These are phyloP conservation scores for Axis porcinus DNA, from an alignment of 2,113 vertebrate species.

Conservation along the genomic window DNA sequence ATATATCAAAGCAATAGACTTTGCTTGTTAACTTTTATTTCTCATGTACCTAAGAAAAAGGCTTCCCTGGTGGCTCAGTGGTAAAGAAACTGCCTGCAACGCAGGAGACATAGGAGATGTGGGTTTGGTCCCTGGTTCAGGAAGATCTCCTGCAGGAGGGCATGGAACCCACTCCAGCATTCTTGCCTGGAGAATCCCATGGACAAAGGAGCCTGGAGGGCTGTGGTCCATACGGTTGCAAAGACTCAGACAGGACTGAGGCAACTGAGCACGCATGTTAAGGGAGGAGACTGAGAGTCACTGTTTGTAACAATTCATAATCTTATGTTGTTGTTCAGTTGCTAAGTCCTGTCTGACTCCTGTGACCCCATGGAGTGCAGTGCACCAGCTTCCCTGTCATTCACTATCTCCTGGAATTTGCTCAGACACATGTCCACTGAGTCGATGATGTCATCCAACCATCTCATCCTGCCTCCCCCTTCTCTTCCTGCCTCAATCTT, in stretches of 20 bases:
- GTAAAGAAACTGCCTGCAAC: neutral
- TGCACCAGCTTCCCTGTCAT: rapidly evolving
- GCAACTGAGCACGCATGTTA: neutral
- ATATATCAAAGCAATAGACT: neutral
- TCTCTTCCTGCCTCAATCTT: neutral
- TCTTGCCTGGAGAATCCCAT: neutral
- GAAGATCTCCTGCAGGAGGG: neutral
- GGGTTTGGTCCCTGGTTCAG: neutral
- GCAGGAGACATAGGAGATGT: neutral
- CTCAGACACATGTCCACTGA: neutral
- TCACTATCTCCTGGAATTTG: neutral
- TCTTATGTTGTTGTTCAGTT: neutral
- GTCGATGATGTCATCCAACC: neutral
- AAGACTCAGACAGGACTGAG: neutral
- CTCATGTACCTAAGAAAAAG: neutral
- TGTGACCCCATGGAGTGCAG: neutral
- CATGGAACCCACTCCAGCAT: neutral
- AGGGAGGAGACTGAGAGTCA: neutral
- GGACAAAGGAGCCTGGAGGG: neutral
- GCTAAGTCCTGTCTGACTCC: neutral
- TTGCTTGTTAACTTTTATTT: neutral
- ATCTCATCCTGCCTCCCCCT: neutral
- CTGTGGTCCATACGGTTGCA: rapidly evolving
- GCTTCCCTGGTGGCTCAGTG: rapidly evolving
- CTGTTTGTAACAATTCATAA: neutral